Evolutionary conservation across 2,888 invertebrate species (phyloP).

Genomic region (Toxonevra muliebris): DNA sequence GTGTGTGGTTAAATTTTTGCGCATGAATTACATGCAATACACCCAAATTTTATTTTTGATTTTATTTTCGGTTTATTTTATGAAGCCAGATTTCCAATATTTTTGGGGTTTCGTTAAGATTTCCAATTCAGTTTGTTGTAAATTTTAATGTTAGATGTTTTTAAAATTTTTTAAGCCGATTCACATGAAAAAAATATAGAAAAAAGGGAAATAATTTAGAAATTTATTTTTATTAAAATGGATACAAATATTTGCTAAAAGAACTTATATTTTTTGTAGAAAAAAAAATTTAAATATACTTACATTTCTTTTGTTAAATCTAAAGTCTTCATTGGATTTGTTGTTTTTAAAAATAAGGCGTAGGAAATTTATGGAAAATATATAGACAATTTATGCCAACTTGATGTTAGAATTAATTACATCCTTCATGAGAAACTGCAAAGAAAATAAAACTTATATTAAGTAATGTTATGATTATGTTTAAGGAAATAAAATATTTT

Average conservation of each 20-base stretch:
- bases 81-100: constrained; percentile 17
- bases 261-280: background rate
- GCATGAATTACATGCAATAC: constrained; percentile 21
- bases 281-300: constrained; percentile 37
- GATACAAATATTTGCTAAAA: background rate
- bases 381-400: background rate
- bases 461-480: too few relatives aligned
- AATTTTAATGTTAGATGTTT: background rate
- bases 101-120: constrained; percentile 10
- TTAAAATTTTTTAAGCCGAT: constrained; percentile 29
- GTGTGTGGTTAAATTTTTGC: constrained; percentile 22
- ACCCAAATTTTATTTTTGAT: constrained; percentile 15
- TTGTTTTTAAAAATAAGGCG: background rate
- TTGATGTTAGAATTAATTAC: background rate
- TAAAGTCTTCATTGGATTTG: constrained; percentile 50
- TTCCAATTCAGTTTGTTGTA: constrained; percentile 12
- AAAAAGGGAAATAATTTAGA: constrained; percentile 4
- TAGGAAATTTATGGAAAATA: background rate
- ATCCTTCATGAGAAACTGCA: background rate
- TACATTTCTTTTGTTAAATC: constrained; percentile 46
- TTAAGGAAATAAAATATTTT: too few relatives aligned
- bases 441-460: too few relatives aligned
- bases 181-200: constrained; percentile 31
- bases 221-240: constrained; percentile 13
- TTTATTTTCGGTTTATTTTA: constrained; percentile 15